These are phyloP conservation scores for Morpho deidamia DNA, from an alignment of 2,888 invertebrate species.

Conservation along the genomic window DNA sequence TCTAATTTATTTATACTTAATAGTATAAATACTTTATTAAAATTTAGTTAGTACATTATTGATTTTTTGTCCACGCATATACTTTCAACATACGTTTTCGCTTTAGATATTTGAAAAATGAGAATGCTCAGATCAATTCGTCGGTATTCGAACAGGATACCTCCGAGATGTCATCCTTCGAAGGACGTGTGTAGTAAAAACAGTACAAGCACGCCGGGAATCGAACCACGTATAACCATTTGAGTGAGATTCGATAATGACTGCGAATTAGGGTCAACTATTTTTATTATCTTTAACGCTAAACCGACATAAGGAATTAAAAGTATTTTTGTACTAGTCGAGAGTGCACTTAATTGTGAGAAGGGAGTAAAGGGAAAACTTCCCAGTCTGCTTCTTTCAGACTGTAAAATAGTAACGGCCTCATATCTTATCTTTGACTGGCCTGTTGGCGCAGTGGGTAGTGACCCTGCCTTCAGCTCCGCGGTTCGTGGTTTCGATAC, in stretches of 20 bases:
- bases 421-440: too few relatives aligned
- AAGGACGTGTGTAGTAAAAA: conserved; percentile 7
- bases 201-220: conserved; percentile 4
- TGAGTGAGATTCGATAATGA: conserved; percentile 16
- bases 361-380: too few relatives aligned
- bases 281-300: not conserved
- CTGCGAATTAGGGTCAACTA: conserved; percentile 4
- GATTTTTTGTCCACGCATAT: not conserved
- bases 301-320: too few relatives aligned
- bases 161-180: conserved; percentile 16
- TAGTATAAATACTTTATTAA: too few relatives aligned
- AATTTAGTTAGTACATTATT: not conserved
- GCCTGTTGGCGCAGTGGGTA: too few relatives aligned
- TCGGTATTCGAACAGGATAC: conserved; percentile 12
- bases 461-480: too few relatives aligned
- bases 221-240: conserved; percentile 11
- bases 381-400: too few relatives aligned
- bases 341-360: too few relatives aligned
- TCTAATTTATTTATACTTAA: too few relatives aligned
- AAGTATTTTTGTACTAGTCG: too few relatives aligned
- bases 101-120: conserved; percentile 7
- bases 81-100: not conserved
- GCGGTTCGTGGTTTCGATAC: too few relatives aligned
- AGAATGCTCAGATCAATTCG: conserved; percentile 8
- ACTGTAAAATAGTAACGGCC: too few relatives aligned